phyloP scores from a whole-genome alignment of 2,797 vertebrate species.

The Cyprinodon diabolis region DNA sequence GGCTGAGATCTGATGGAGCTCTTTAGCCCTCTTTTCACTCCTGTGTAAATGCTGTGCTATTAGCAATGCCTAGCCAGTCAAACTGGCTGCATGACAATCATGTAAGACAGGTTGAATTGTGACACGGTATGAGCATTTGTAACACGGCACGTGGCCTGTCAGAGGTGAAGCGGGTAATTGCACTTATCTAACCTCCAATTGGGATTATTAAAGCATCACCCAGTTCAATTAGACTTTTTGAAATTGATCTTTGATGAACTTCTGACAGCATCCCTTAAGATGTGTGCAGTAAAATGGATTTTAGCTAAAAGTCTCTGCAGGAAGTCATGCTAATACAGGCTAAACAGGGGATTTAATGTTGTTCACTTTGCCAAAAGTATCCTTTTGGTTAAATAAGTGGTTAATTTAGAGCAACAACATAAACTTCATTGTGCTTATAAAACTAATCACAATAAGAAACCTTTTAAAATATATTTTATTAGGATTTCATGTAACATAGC shows the following conservation, averaged over 20 bases:
- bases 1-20: slow-evolving; percentile 21
- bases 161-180: slow-evolving; percentile 11
- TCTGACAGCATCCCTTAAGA: slow-evolving; percentile 4
- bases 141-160: slow-evolving; percentile 11
- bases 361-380: not conserved
- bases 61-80: slow-evolving; percentile 17
- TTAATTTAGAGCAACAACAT: too few species aligned
- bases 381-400: not conserved
- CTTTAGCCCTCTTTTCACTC: slow-evolving; percentile 9
- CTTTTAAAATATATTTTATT: too few species aligned
- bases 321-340: not conserved
- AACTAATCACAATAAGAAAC: too few species aligned
- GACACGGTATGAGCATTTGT: slow-evolving; percentile 10
- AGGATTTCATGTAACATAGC: too few species aligned
- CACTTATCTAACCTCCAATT: slow-evolving; percentile 2
- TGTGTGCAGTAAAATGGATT: slow-evolving; percentile 50
- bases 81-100: slow-evolving; percentile 29
- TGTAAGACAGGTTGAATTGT: slow-evolving; percentile 22
- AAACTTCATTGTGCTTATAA: too few species aligned
- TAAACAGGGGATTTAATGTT: not conserved
- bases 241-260: slow-evolving; percentile 42
- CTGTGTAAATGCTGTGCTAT: slow-evolving; percentile 24
- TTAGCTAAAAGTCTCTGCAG: not conserved
- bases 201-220: slow-evolving; percentile 1
- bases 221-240: not conserved